These are phyloP conservation scores for Drosophila insularis DNA, from an alignment of 1,140 invertebrate genomes.

Conservation along the genomic window DNA sequence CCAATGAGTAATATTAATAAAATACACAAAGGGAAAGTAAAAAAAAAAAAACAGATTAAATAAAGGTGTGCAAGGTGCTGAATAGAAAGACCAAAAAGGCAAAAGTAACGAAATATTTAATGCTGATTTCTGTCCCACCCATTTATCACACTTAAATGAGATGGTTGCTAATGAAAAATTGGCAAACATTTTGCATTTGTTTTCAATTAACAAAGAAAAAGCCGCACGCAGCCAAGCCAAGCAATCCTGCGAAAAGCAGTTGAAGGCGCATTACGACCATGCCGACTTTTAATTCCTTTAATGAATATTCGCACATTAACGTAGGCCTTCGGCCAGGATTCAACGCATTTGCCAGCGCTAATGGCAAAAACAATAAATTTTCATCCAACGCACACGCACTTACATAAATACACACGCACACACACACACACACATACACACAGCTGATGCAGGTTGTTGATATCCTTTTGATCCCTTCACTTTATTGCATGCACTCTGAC, in stretches of 20 bases:
- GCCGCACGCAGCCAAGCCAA: too few relatives aligned
- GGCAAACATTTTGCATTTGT: slow-evolving; percentile 32
- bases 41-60: too few relatives aligned
- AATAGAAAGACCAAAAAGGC: too few relatives aligned
- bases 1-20: too few relatives aligned
- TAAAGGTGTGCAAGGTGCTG: too few relatives aligned
- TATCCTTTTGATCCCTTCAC: slow-evolving; percentile 67
- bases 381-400: slow-evolving; percentile 33
- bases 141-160: slow-evolving; percentile 8
- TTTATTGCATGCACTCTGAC: not conserved
- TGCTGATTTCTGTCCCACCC: not conserved
- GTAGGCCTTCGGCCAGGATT: slow-evolving; percentile 18
- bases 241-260: not conserved
- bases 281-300: slow-evolving; percentile 60
- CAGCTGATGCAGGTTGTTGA: slow-evolving; percentile 34
- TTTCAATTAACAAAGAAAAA: slow-evolving; percentile 60
- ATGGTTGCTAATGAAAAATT: slow-evolving; percentile 6
- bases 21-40: too few relatives aligned
- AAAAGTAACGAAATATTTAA: not conserved
- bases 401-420: not conserved
- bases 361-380: slow-evolving; percentile 79
- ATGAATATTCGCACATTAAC: slow-evolving; percentile 79
- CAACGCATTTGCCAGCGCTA: slow-evolving; percentile 65
- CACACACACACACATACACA: not conserved
- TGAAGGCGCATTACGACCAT: slow-evolving; percentile 20